phyloP scores from a whole-genome alignment of 2,888 invertebrate genomes.

The Tipula helvola region DNA sequence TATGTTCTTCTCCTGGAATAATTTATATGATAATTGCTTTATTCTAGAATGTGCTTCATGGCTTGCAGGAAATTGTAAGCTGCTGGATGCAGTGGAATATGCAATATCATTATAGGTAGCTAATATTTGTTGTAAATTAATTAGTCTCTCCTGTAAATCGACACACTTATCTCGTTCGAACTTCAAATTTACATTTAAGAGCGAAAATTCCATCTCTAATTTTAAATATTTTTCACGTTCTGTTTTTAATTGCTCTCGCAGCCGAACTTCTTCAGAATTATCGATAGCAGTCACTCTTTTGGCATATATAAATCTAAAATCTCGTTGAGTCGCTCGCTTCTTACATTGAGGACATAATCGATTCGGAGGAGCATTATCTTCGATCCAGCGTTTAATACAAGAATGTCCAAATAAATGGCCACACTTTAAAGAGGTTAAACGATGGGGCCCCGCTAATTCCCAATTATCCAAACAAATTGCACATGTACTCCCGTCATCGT shows the following conservation, averaged over 20 bases:
- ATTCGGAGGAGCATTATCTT: slow-evolving; percentile 26
- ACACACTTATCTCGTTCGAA: slow-evolving; percentile 33
- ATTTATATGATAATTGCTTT: slow-evolving; percentile 26
- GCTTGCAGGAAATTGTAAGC: slow-evolving; percentile 16
- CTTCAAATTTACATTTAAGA: slow-evolving; percentile 33
- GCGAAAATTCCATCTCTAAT: slow-evolving; percentile 49
- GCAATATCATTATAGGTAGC: neutral
- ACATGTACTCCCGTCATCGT: slow-evolving; percentile 60
- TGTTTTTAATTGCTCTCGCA: slow-evolving; percentile 47
- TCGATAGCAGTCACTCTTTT: slow-evolving; percentile 63
- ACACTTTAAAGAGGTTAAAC: slow-evolving; percentile 76
- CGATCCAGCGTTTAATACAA: slow-evolving; percentile 44
- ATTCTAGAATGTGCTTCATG: slow-evolving; percentile 21
- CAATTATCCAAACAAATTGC: slow-evolving; percentile 82
- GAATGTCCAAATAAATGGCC: slow-evolving; percentile 83
- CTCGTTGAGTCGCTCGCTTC: slow-evolving; percentile 49
- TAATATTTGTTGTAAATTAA: slow-evolving; percentile 23
- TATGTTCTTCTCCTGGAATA: slow-evolving; percentile 48
- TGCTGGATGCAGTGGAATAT: neutral
- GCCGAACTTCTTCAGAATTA: slow-evolving; percentile 56
- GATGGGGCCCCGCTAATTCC: slow-evolving; percentile 75
- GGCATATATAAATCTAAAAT: slow-evolving; percentile 69
- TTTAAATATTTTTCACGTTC: slow-evolving; percentile 44
- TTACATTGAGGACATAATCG: slow-evolving; percentile 80
- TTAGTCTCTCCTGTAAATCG: slow-evolving; percentile 19